Percentiles rank a stretch among this genome's conserved stretches.
Conservation (phyloP, 1,140 invertebrate genomes). For the Gerris buenoi region DNA sequence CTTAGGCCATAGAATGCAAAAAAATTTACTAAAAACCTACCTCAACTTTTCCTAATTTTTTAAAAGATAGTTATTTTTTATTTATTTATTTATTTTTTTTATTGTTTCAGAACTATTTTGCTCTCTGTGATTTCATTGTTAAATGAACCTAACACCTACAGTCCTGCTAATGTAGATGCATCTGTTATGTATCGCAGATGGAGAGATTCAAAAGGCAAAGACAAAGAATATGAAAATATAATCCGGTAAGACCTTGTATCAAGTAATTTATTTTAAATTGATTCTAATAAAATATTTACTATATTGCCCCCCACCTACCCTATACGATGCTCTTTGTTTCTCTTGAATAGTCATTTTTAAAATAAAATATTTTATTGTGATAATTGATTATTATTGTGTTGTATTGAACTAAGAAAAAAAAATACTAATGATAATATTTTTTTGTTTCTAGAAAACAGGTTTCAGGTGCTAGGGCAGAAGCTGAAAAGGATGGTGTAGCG, state of each 20-base stretch:
- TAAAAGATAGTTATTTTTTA: constrained; percentile 1
- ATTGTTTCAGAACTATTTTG: constrained; percentile 68
- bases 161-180: constrained; percentile 98
- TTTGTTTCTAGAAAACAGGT: constrained; percentile 80
- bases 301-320: too few species aligned
- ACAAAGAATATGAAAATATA: constrained; percentile 99
- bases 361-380: too few species aligned
- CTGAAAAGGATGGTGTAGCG: constrained; percentile 88
- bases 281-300: too few species aligned
- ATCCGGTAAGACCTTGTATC: constrained; percentile 68
- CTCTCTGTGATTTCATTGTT: constrained; percentile 95
- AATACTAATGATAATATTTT: too few species aligned
- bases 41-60: too few species aligned
- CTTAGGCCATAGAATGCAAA: too few species aligned
- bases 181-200: constrained; percentile 98
- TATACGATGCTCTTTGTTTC: too few species aligned
- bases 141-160: constrained; percentile 98
- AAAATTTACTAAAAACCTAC: too few species aligned
- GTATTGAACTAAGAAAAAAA: too few species aligned
- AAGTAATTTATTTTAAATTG: too few species aligned
- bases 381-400: too few species aligned
- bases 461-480: constrained; percentile 79
- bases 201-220: constrained; percentile 93
- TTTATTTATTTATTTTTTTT: constrained; percentile 11
- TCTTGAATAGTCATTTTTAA: too few species aligned